phyloP scores from a whole-genome alignment of 2,888 invertebrate species.

The Pollenia labialis region DNA sequence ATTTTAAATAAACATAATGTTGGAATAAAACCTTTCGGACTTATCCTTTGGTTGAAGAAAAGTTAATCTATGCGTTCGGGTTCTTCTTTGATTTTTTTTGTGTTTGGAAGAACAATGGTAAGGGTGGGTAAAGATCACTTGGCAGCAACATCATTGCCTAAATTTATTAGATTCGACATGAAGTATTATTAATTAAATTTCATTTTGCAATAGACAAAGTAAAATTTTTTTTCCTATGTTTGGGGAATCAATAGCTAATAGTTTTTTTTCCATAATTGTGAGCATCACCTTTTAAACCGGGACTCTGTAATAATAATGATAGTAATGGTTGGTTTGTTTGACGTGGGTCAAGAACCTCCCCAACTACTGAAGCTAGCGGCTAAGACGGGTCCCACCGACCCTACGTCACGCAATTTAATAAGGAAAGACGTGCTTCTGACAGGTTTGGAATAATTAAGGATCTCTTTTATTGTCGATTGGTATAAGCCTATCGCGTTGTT shows the following conservation, averaged over 20 bases:
- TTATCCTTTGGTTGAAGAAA: constrained; percentile 16
- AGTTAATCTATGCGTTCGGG: neutral
- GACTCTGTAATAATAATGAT: constrained; percentile 8
- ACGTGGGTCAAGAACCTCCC: constrained; percentile 3
- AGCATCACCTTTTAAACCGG: neutral
- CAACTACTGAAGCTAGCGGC: constrained; percentile 13
- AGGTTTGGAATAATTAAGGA: too few relatives aligned
- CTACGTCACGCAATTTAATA: neutral
- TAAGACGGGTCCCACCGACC: constrained; percentile 15
- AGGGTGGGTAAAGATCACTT: neutral
- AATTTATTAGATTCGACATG: too few relatives aligned
- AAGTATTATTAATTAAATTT: too few relatives aligned
- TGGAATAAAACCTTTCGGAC: neutral
- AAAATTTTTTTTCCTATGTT: neutral
- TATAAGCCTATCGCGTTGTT: too few relatives aligned
- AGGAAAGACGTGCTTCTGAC: too few relatives aligned
- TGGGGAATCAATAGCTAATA: constrained; percentile 9
- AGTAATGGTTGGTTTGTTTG: neutral
- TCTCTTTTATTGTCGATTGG: too few relatives aligned
- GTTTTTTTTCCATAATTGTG: neutral
- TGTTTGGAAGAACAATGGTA: constrained; percentile 12
- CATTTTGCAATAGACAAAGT: neutral
- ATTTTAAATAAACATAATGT: neutral
- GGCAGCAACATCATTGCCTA: neutral
- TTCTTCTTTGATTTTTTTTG: neutral